Evolutionary conservation across 2,888 invertebrate species (phyloP).

Genomic region (Nemoura dubitans): DNA sequence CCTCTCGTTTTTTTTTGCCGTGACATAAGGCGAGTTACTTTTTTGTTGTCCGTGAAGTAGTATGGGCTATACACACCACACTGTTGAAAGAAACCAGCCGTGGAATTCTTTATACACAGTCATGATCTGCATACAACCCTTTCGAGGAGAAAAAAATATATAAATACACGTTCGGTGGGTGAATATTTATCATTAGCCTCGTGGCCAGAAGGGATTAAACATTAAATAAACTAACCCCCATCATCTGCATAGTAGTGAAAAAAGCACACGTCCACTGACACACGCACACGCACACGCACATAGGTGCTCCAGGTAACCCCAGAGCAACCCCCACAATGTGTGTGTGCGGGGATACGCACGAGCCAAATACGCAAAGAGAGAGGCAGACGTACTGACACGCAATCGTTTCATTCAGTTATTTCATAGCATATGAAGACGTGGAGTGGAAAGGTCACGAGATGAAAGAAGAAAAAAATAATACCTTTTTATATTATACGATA

Average conservation of each 20-base stretch:
- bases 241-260: constrained; percentile 34
- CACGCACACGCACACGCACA: not conserved
- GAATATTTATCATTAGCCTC: constrained; percentile 42
- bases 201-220: constrained; percentile 27
- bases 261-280: not conserved
- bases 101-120: not conserved
- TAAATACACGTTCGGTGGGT: constrained; percentile 37
- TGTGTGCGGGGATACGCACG: not conserved
- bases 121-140: constrained; percentile 39
- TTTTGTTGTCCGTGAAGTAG: constrained; percentile 31
- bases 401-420: constrained; percentile 23
- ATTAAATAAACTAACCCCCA: constrained; percentile 24
- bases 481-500: not conserved
- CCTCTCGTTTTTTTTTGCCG: constrained; percentile 15
- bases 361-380: not conserved
- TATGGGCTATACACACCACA: not conserved
- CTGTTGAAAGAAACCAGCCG: not conserved
- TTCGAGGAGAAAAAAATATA: constrained; percentile 14
- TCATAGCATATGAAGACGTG: not conserved
- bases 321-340: not conserved
- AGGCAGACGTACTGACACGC: not conserved
- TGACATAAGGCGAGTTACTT: constrained; percentile 26
- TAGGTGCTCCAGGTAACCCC: not conserved
- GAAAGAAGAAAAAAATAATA: not conserved
- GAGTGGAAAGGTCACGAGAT: not conserved